Base-by-base conservation (phyloP, 1,140 invertebrate species). In the Akabosia matsudoensis region DNA sequence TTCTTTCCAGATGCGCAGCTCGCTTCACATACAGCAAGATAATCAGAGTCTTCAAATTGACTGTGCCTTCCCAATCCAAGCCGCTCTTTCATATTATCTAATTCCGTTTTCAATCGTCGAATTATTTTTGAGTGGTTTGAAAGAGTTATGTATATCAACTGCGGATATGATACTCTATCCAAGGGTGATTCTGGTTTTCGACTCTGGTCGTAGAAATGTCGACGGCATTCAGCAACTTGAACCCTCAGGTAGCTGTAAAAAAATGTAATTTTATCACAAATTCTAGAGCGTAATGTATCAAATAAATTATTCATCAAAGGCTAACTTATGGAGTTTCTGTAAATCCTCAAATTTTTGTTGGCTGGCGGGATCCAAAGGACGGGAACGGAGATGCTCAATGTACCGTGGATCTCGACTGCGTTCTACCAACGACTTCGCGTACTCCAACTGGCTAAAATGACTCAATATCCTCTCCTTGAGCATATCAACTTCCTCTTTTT, bases 401-500 rank as follows among this genome's bases (percentile, higher is more conserved):
- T 74, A 77, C 33, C 51, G 14, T 28, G 64, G 64, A 70, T 74
- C 73, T 37, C 31, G 10, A 24, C 34, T 70, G n/a, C 51, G 56
- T n/a, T 74, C 45, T 1, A 45, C 30, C 10, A 77, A 7, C 4
- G 76, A 70, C 31, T 77, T 77, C 10, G 76, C 72, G 74, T 77
- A 77, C 33, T 77, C 76, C 1, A 77, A n/a, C 28, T 77, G 61
- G 31, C 61, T 71, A 24, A 74, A 74, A 54, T 74, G 76, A 52
- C 51, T 74, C 18, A 77, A 33, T n/a, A 77, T 74, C 45, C 45
- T 70, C 30, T 77, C 76, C 31, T 77, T 77, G 1, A 77, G 31
- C 1, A 70, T 26, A 7, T 77, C 73, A 3, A 77, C 64, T 77
- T 77, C 76, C 24, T 77, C 76, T n/a, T 74, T 71, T 54, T 77